Conservation (phyloP, 2,888 invertebrate genomes). For the Lottia scabra region DNA sequence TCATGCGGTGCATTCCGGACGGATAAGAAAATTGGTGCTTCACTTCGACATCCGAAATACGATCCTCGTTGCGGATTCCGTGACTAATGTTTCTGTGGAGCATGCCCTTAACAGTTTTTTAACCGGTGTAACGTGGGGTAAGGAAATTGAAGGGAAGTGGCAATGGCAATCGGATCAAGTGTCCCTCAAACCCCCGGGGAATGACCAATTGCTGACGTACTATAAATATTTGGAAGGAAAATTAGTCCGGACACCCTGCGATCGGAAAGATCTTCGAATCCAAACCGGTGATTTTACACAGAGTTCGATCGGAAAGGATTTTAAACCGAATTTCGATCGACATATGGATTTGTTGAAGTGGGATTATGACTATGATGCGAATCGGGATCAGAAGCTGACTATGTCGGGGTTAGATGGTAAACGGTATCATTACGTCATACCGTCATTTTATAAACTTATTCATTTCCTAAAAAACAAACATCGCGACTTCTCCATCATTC, state of each 20-base stretch:
- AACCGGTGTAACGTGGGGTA: slow-evolving; percentile 67
- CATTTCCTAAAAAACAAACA: slow-evolving; percentile 46
- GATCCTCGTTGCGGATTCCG: slow-evolving; percentile 65
- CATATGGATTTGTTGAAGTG: slow-evolving; percentile 59
- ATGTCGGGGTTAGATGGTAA: slow-evolving; percentile 55
- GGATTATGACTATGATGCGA: slow-evolving; percentile 35
- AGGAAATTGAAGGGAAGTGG: slow-evolving; percentile 52
- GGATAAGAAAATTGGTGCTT: slow-evolving; percentile 62
- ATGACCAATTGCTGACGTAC: slow-evolving; percentile 51
- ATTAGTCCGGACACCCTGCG: slow-evolving; percentile 56
- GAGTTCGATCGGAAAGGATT: slow-evolving; percentile 51
- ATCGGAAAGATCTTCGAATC: slow-evolving; percentile 56
- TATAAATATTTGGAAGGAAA: slow-evolving; percentile 64
- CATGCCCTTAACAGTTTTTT: slow-evolving; percentile 68
- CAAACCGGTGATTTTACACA: slow-evolving; percentile 65
- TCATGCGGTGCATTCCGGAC: neutral
- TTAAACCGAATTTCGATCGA: slow-evolving; percentile 54
- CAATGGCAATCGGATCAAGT: slow-evolving; percentile 59
- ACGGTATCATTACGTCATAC: slow-evolving; percentile 66
- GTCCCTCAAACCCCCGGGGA: slow-evolving; percentile 52
- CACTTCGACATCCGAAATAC: slow-evolving; percentile 69
- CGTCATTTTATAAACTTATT: slow-evolving; percentile 62
- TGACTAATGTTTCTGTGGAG: slow-evolving; percentile 64
- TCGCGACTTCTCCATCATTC: slow-evolving; percentile 62
- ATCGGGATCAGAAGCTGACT: slow-evolving; percentile 41